Conservation (phyloP, 2,113 vertebrate genomes). For the Otis tarda region DNA sequence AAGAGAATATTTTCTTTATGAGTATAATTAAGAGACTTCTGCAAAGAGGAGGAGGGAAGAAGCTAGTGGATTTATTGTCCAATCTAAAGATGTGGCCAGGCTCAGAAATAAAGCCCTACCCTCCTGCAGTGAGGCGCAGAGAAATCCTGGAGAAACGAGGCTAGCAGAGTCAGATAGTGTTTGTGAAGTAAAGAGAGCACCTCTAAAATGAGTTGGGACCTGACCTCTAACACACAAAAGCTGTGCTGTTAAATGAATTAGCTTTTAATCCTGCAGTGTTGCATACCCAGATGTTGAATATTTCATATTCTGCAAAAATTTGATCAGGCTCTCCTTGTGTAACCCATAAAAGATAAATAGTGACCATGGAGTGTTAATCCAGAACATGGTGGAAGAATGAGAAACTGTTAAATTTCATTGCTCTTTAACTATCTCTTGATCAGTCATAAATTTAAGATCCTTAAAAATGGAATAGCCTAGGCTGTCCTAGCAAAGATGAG, state of each 20-base stretch:
- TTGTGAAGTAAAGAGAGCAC: not conserved
- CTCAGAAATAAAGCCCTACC: not conserved
- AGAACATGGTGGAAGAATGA: not conserved
- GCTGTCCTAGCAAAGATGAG: not conserved
- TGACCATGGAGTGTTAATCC: not conserved
- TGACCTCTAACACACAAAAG: not conserved
- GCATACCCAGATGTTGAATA: not conserved
- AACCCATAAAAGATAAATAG: not conserved
- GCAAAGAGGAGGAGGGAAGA: not conserved
- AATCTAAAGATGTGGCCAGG: not conserved
- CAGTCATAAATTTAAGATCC: not conserved
- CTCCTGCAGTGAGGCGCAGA: not conserved
- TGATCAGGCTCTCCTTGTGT: not conserved
- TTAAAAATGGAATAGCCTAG: not conserved
- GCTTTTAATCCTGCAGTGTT: not conserved
- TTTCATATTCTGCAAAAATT: not conserved
- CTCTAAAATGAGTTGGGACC: not conserved
- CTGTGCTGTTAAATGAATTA: not conserved
- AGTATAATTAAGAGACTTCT: not conserved
- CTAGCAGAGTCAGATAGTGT: not conserved
- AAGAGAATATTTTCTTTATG: not conserved
- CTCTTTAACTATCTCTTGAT: not conserved
- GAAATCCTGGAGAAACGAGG: not conserved
- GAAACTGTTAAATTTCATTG: constrained; percentile 11
- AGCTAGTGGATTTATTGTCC: not conserved